phyloP scores from a whole-genome alignment of 2,113 vertebrate species.

The Lepus europaeus region DNA sequence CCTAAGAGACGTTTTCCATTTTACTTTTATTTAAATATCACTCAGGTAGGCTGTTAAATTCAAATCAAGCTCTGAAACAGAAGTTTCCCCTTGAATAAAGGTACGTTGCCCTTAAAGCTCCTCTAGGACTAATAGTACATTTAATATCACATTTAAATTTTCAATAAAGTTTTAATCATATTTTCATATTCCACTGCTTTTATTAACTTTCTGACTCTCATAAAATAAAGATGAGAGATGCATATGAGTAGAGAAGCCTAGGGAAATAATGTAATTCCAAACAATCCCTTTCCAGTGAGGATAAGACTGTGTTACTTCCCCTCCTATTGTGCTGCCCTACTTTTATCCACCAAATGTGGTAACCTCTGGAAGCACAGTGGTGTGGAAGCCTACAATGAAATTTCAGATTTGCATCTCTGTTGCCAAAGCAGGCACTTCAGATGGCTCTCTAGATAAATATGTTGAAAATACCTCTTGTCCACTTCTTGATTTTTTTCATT shows the following conservation, averaged over 20 bases:
- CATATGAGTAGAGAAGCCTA: background rate
- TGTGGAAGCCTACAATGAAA: background rate
- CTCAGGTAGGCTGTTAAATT: background rate
- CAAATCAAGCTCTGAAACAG: background rate
- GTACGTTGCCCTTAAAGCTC: background rate
- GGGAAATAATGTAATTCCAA: background rate
- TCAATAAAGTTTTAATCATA: slow-evolving; percentile 52
- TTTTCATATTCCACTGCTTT: slow-evolving; percentile 35
- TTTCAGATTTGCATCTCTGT: background rate
- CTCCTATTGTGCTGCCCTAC: accelerated
- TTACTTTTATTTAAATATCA: slow-evolving; percentile 55
- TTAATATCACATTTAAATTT: slow-evolving; percentile 38
- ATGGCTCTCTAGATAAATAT: slow-evolving; percentile 25
- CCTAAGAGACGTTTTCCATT: slow-evolving; percentile 50
- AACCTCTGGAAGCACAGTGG: background rate
- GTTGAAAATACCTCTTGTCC: background rate
- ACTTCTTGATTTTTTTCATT: slow-evolving; percentile 65
- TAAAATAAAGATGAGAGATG: slow-evolving; percentile 27
- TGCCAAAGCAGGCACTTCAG: background rate
- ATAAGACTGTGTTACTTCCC: background rate
- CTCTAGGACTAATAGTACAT: background rate
- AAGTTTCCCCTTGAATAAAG: slow-evolving; percentile 9
- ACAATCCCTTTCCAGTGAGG: background rate
- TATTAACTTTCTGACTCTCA: background rate
- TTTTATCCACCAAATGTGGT: background rate